Conservation (phyloP, 2,888 invertebrate species). For the Ashinkailepas kermadecensis region DNA sequence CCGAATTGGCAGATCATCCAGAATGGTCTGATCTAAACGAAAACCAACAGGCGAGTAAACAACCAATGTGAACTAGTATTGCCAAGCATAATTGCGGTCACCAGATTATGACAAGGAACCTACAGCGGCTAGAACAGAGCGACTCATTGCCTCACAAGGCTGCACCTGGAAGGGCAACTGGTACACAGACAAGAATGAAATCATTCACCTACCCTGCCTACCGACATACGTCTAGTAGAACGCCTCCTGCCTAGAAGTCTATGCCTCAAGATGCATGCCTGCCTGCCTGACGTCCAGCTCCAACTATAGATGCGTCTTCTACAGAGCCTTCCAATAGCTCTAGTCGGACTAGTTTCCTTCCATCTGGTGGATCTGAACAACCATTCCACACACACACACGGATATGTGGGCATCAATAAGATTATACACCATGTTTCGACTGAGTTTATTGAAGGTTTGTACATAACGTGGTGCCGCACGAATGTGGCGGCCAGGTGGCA, state of each 20-base stretch:
- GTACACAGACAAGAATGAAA: neutral
- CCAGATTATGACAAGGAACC: too few relatives aligned
- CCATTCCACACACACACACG: neutral
- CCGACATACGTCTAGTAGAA: neutral
- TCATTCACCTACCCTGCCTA: slow-evolving; percentile 13
- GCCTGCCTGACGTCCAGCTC: neutral
- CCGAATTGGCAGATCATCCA: too few relatives aligned
- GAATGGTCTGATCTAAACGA: too few relatives aligned
- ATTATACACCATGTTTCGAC: neutral
- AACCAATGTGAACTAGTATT: too few relatives aligned
- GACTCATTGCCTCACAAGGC: too few relatives aligned
- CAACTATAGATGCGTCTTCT: neutral
- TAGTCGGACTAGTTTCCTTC: neutral
- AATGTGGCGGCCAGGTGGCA: neutral
- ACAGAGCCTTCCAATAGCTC: slow-evolving; percentile 10
- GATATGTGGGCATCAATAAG: neutral
- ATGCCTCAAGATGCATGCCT: neutral
- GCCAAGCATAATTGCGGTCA: too few relatives aligned
- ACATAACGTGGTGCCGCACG: neutral
- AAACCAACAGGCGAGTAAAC: too few relatives aligned
- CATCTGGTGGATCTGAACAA: neutral
- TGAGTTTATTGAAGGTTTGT: slow-evolving; percentile 1
- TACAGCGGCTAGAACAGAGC: too few relatives aligned
- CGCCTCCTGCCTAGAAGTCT: neutral
- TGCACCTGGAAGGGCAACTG: too few relatives aligned